Conservation (phyloP, 2,888 invertebrate species). For the Trachelus troglodyta region DNA sequence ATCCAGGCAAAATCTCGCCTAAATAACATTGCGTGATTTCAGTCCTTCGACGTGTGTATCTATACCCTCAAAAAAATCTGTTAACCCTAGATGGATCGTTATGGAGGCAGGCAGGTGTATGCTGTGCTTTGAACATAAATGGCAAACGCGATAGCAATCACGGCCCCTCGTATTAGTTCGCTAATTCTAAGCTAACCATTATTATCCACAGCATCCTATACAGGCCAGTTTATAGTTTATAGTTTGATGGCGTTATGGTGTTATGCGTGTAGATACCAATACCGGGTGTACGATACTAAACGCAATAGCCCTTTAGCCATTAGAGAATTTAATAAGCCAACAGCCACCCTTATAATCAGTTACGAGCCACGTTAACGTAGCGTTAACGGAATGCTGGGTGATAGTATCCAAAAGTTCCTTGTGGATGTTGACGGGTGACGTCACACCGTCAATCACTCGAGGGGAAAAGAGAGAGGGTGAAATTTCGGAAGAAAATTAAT, state of each 20-base stretch:
- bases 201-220: conserved; percentile 28
- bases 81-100: conserved; percentile 36
- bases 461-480: background rate
- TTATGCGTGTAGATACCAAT: background rate
- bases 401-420: background rate
- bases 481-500: background rate
- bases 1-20: background rate
- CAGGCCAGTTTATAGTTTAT: conserved; percentile 28
- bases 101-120: conserved; percentile 45
- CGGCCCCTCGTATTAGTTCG: conserved; percentile 42
- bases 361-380: background rate
- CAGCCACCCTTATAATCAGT: background rate
- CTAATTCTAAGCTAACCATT: conserved; percentile 48
- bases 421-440: background rate
- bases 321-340: conserved; percentile 5
- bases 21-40: background rate
- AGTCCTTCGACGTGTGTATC: background rate
- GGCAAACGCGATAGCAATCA: conserved; percentile 49
- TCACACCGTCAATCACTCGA: background rate
- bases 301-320: conserved; percentile 7
- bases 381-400: background rate
- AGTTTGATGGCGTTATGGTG: conserved; percentile 27
- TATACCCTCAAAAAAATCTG: conserved; percentile 28
- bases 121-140: conserved; percentile 43
- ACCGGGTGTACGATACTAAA: conserved; percentile 2